Conservation (phyloP, 2,113 vertebrate genomes). For the Rutilus rutilus region DNA sequence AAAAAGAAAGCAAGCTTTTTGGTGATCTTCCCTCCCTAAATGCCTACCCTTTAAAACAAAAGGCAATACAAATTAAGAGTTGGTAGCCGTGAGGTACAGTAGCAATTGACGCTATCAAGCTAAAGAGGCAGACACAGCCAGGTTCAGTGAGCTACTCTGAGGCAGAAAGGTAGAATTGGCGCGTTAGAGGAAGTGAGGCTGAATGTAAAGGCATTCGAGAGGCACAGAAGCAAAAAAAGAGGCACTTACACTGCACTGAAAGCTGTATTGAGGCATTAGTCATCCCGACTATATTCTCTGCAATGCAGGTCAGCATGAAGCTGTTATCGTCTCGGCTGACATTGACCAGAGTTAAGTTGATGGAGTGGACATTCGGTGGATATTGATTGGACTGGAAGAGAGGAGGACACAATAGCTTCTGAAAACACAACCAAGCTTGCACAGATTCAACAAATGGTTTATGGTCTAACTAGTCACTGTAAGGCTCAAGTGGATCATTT, state of each 20-base stretch:
- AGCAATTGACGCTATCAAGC: background rate
- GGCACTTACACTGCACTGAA: slow-evolving; percentile 91
- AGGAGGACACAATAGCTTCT: background rate
- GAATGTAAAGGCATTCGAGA: background rate
- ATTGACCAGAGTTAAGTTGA: slow-evolving; percentile 90
- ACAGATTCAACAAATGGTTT: slow-evolving; percentile 14
- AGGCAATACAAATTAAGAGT: slow-evolving; percentile 1
- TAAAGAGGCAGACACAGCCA: slow-evolving; percentile 16
- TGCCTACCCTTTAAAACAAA: background rate
- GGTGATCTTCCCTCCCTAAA: background rate
- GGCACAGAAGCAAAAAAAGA: background rate
- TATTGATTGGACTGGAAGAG: slow-evolving; percentile 82
- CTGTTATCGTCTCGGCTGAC: slow-evolving; percentile 93
- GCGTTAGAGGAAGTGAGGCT: background rate
- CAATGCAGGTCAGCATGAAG: slow-evolving; percentile 88
- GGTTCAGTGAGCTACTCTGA: background rate
- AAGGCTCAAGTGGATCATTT: background rate
- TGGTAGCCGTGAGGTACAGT: background rate
- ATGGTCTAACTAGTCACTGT: slow-evolving; percentile 21
- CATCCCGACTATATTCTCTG: slow-evolving; percentile 94
- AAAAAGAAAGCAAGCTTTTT: background rate
- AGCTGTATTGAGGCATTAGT: slow-evolving; percentile 91
- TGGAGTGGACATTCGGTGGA: slow-evolving; percentile 87
- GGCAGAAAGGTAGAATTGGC: background rate
- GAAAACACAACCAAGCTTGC: background rate